phyloP scores from a whole-genome alignment of 2,797 vertebrate species.

The Brachyalestes nurse region DNA sequence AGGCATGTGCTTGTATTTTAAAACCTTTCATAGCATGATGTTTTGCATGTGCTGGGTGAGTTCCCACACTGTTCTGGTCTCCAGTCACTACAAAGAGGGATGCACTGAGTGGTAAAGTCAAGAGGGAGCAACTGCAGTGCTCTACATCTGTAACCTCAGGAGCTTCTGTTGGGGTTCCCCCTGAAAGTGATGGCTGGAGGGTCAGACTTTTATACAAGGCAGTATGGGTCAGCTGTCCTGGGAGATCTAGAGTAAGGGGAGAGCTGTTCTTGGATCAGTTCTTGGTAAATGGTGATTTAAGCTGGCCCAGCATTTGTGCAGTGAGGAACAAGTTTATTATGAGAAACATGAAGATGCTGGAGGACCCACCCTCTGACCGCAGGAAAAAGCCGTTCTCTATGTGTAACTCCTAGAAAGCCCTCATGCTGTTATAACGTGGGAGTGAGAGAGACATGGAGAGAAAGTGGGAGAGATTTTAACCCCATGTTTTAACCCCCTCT shows the following conservation, averaged over 20 bases:
- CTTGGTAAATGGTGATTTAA: neutral
- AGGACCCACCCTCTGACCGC: neutral
- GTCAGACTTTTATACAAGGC: neutral
- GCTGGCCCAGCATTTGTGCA: conserved; percentile 14
- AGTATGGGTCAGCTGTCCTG: conserved; percentile 28
- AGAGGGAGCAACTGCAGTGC: neutral
- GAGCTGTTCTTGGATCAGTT: conserved; percentile 11
- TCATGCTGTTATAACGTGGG: conserved; percentile 12
- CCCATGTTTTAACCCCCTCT: conserved; percentile 38
- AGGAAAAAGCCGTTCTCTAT: conserved; percentile 28
- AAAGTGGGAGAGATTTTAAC: conserved; percentile 9
- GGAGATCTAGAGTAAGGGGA: conserved; percentile 25
- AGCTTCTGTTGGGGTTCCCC: conserved; percentile 9
- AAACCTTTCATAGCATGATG: neutral
- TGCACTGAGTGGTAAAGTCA: conserved; percentile 2
- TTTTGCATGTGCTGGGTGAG: neutral
- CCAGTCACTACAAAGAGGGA: conserved; percentile 9
- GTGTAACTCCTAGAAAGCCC: conserved; percentile 20
- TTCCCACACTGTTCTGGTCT: neutral
- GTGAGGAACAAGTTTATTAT: conserved; percentile 15
- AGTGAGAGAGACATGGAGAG: conserved; percentile 27
- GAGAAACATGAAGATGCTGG: conserved; percentile 30
- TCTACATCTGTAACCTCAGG: neutral
- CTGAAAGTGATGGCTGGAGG: conserved; percentile 7
- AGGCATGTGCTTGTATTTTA: neutral